These are phyloP conservation scores for Tenthredo distinguenda DNA, from an alignment of 2,888 invertebrate genomes.

Conservation along the genomic window DNA sequence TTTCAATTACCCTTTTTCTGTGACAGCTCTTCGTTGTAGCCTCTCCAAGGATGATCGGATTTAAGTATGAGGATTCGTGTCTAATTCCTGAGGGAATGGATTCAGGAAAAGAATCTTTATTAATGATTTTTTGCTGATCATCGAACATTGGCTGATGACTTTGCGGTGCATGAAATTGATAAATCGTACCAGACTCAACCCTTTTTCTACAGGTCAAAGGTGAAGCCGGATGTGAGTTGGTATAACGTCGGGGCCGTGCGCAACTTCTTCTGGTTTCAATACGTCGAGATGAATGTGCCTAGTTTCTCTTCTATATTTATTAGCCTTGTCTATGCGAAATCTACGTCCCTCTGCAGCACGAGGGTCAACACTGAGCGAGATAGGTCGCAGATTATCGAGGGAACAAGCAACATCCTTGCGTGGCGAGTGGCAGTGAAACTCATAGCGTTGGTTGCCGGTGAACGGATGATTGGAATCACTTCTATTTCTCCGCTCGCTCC, in stretches of 20 bases:
- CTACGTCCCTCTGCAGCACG: conserved; percentile 18
- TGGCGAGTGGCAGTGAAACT: conserved; percentile 27
- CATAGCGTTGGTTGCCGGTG: conserved; percentile 7
- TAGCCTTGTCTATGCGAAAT: conserved; percentile 43
- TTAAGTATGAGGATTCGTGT: too few relatives aligned
- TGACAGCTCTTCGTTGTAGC: too few relatives aligned
- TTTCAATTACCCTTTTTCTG: background rate
- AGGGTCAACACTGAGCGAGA: conserved; percentile 40
- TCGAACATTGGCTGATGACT: background rate
- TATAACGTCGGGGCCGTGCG: background rate
- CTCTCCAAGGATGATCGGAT: too few relatives aligned
- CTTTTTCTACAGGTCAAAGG: background rate
- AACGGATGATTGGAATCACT: conserved; percentile 9
- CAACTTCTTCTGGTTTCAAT: conserved; percentile 28
- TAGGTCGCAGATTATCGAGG: conserved; percentile 40
- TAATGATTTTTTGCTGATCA: background rate
- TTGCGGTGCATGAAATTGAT: background rate
- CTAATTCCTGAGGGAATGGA: background rate
- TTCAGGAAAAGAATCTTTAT: background rate
- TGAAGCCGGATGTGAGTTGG: conserved; percentile 20
- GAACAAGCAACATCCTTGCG: conserved; percentile 42
- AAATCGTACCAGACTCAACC: background rate
- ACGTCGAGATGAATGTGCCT: conserved; percentile 28
- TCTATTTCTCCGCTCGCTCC: conserved; percentile 5
- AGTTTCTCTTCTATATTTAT: conserved; percentile 46